Percentiles rank a stretch among this genome's conserved stretches.
Conservation (phyloP, 2,888 invertebrate genomes). For the Adela reaumurella region DNA sequence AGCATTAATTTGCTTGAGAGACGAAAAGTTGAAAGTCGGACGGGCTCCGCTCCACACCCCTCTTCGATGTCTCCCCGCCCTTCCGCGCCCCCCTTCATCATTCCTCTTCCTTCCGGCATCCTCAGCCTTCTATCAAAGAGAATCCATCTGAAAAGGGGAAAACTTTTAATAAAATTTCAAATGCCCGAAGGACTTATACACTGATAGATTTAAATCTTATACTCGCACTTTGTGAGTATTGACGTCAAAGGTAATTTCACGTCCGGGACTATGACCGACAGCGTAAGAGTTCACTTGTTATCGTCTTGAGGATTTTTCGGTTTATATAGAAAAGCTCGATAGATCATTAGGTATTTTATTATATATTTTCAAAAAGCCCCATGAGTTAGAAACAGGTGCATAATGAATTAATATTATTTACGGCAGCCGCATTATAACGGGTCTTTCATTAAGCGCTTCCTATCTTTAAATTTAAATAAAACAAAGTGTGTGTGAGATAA, state of each 20-base stretch:
- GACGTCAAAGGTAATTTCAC: not conserved
- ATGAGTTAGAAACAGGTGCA: too few species aligned
- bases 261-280: too few species aligned
- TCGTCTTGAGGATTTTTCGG: too few species aligned
- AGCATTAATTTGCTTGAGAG: constrained; percentile 40
- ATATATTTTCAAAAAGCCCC: too few species aligned
- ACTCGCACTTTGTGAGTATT: constrained; percentile 21
- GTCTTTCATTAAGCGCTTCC: too few species aligned
- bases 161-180: constrained; percentile 52
- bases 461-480: too few species aligned
- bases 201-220: constrained; percentile 34
- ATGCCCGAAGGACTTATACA: constrained; percentile 39
- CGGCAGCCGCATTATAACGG: too few species aligned
- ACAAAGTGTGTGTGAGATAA: too few species aligned
- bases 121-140: constrained; percentile 45
- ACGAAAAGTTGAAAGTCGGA: constrained; percentile 7
- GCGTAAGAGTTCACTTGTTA: too few species aligned
- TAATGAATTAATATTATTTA: too few species aligned
- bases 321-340: too few species aligned
- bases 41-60: not conserved
- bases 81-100: not conserved
- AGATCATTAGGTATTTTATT: too few species aligned
- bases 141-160: constrained; percentile 48
- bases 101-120: not conserved
- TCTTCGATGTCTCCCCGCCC: not conserved